These are phyloP conservation scores for Poliocrania exsul DNA, from an alignment of 2,797 vertebrate genomes.

Conservation along the genomic window DNA sequence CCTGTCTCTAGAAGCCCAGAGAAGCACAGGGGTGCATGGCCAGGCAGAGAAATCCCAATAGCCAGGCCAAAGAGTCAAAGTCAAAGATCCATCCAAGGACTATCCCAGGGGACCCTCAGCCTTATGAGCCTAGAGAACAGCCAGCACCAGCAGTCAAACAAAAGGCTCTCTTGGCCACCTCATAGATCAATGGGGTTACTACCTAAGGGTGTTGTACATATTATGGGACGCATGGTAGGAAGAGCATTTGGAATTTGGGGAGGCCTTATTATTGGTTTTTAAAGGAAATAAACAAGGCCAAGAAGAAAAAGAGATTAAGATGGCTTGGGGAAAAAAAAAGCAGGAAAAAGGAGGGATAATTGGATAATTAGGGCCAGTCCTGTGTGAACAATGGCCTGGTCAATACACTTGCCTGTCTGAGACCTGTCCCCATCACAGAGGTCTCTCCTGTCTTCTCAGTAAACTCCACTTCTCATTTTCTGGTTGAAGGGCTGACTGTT, in stretches of 20 bases:
- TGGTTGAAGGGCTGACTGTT: neutral
- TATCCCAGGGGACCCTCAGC: neutral
- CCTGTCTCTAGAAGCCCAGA: neutral
- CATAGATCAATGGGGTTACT: neutral
- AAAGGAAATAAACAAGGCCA: neutral
- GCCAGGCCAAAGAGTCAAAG: neutral
- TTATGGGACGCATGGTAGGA: neutral
- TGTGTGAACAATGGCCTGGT: neutral
- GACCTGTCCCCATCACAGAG: neutral
- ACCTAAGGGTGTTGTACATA: fast-evolving
- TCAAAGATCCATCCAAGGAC: neutral
- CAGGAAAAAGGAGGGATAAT: neutral
- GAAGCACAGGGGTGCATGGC: neutral
- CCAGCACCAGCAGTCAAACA: neutral
- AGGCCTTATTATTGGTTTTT: neutral
- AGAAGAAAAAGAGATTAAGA: neutral
- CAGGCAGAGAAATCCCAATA: neutral
- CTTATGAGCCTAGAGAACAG: fast-evolving
- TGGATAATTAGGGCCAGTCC: neutral
- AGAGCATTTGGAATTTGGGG: neutral
- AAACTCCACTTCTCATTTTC: neutral
- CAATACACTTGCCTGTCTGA: neutral
- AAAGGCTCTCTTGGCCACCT: neutral
- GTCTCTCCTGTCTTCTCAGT: neutral
- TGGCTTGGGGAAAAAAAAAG: neutral